A percentile compares a stretch with the other conserved stretches of the same genome.
These are phyloP conservation scores for Caenorhabditis afra DNA, from an alignment of 2,888 invertebrate species.

Conservation along the genomic window DNA sequence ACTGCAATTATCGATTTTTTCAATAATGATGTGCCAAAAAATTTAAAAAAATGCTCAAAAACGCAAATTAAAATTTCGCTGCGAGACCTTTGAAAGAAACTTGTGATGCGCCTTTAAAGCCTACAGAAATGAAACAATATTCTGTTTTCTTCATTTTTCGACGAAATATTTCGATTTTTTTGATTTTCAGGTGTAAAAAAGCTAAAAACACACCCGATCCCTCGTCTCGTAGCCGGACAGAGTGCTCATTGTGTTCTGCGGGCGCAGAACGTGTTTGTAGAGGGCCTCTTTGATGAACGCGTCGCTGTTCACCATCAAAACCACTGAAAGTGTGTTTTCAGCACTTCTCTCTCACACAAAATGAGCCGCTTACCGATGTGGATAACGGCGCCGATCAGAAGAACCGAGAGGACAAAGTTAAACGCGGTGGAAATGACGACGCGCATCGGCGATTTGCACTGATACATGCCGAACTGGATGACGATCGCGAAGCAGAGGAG, in stretches of 20 bases:
- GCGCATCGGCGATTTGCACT: conserved; percentile 12
- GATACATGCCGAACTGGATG: conserved; percentile 38
- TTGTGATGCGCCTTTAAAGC: too few relatives aligned
- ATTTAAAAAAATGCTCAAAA: too few relatives aligned
- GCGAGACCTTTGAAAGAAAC: too few relatives aligned
- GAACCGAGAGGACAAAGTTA: conserved; percentile 34
- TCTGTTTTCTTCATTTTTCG: too few relatives aligned
- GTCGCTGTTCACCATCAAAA: conserved; percentile 3
- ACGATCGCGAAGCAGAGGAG: conserved; percentile 19
- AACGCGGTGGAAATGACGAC: conserved; percentile 29
- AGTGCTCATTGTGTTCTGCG: not conserved
- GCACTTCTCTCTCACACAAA: not conserved
- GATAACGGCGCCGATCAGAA: conserved; percentile 17
- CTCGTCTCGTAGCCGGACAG: not conserved
- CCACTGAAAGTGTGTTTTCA: not conserved
- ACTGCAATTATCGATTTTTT: too few relatives aligned
- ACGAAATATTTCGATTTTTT: too few relatives aligned
- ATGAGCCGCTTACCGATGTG: conserved; percentile 1
- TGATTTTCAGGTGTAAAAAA: too few relatives aligned
- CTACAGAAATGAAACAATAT: too few relatives aligned
- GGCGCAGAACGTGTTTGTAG: not conserved
- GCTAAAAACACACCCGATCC: too few relatives aligned
- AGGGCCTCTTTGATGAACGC: conserved; percentile 34
- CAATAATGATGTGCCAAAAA: too few relatives aligned
- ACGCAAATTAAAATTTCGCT: too few relatives aligned